Conservation (phyloP, 2,797 vertebrate species). For the Pangasius mekongensis region DNA sequence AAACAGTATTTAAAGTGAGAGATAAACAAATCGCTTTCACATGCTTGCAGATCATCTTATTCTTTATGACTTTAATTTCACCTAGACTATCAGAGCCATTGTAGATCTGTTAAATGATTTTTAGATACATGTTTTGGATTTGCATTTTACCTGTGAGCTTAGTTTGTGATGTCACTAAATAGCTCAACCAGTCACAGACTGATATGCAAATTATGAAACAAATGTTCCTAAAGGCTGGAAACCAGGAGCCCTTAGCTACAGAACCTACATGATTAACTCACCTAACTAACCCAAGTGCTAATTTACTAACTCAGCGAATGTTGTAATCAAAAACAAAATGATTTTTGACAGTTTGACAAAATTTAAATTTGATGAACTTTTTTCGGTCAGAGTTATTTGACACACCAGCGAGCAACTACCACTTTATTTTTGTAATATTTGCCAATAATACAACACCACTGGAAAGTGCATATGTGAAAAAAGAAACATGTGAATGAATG, state of each 20-base stretch:
- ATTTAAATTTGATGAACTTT: neutral
- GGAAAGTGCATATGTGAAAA: neutral
- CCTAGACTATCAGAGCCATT: neutral
- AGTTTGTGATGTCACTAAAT: neutral
- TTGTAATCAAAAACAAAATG: neutral
- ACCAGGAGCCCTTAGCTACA: neutral
- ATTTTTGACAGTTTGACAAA: neutral
- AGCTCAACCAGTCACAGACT: neutral
- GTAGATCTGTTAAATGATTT: neutral
- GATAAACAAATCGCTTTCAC: neutral
- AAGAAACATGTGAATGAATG: neutral
- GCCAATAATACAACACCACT: neutral
- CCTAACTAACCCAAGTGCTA: neutral
- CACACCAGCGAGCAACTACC: too few relatives aligned
- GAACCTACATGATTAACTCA: neutral
- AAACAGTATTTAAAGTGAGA: neutral
- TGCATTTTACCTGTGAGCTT: neutral
- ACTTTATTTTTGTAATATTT: neutral
- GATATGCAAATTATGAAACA: neutral
- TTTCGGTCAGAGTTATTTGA: neutral
- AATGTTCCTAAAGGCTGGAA: neutral
- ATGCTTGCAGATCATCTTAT: neutral
- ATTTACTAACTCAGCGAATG: neutral
- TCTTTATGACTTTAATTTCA: neutral
- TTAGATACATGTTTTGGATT: neutral